Conservation (phyloP, 2,888 invertebrate species). For the Julus scandinavius region DNA sequence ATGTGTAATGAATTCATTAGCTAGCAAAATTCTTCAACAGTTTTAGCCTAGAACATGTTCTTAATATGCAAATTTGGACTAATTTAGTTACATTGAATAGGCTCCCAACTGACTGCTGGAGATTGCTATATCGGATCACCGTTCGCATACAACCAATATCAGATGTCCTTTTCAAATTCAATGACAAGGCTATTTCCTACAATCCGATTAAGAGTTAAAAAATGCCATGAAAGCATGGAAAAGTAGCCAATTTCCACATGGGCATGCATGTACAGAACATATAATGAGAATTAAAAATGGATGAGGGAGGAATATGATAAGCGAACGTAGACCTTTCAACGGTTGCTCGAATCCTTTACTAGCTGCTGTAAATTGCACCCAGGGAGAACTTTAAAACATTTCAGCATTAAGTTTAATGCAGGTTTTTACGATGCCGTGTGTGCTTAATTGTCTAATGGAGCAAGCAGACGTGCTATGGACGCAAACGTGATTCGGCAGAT, state of each 20-base stretch:
- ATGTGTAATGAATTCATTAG: too few relatives aligned
- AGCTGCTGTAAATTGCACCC: background rate
- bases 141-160: too few relatives aligned
- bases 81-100: background rate
- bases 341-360: slow-evolving; percentile 7
- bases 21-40: too few relatives aligned
- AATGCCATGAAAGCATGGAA: background rate
- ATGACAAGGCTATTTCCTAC: background rate
- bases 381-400: slow-evolving; percentile 17
- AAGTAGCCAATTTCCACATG: background rate
- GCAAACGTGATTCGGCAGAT: slow-evolving; percentile 6
- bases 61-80: too few relatives aligned
- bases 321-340: background rate
- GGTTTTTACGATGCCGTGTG: background rate
- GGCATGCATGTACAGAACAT: background rate
- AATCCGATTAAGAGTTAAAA: background rate
- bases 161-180: too few relatives aligned
- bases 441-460: background rate
- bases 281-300: slow-evolving; percentile 39
- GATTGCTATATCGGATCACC: too few relatives aligned
- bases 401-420: slow-evolving; percentile 16
- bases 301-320: background rate
- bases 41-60: too few relatives aligned
- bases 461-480: background rate
- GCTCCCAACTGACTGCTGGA: background rate